Conservation (phyloP, 1,140 invertebrate genomes). For the Aphaenogaster floridana region DNA sequence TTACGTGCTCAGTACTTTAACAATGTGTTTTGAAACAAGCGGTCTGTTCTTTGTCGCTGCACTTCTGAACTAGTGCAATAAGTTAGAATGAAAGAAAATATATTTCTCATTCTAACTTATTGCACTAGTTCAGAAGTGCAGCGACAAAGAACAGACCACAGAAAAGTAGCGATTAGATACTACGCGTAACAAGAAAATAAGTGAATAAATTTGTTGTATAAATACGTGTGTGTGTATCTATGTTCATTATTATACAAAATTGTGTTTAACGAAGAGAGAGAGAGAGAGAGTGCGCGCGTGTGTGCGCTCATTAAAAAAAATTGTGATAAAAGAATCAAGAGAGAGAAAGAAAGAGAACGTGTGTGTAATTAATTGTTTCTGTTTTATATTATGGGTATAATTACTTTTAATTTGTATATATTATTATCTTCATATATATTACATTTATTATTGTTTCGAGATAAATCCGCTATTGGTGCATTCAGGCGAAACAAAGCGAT, state of each 20-base stretch:
- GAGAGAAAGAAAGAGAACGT: background rate
- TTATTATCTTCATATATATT: background rate
- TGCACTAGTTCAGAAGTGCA: too few relatives aligned
- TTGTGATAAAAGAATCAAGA: background rate
- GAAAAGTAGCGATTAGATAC: background rate
- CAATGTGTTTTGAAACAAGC: background rate
- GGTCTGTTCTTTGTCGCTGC: too few relatives aligned
- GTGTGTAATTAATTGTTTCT: background rate
- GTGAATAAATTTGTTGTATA: background rate
- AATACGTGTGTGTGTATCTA: background rate
- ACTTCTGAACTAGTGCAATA: too few relatives aligned
- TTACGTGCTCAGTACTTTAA: background rate
- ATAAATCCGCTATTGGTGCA: background rate
- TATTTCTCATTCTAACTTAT: too few relatives aligned
- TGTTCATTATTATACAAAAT: background rate
- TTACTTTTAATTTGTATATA: background rate
- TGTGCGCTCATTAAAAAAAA: too few relatives aligned
- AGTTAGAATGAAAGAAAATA: too few relatives aligned
- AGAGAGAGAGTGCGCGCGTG: background rate
- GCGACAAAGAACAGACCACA: too few relatives aligned
- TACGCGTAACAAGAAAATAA: background rate
- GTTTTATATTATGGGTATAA: background rate
- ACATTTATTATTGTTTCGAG: background rate
- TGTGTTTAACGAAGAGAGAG: background rate
- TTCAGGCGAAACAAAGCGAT: constrained; percentile 7